phyloP scores from a whole-genome alignment of 2,797 vertebrate species.

The Lepilemur ruficaudatus region DNA sequence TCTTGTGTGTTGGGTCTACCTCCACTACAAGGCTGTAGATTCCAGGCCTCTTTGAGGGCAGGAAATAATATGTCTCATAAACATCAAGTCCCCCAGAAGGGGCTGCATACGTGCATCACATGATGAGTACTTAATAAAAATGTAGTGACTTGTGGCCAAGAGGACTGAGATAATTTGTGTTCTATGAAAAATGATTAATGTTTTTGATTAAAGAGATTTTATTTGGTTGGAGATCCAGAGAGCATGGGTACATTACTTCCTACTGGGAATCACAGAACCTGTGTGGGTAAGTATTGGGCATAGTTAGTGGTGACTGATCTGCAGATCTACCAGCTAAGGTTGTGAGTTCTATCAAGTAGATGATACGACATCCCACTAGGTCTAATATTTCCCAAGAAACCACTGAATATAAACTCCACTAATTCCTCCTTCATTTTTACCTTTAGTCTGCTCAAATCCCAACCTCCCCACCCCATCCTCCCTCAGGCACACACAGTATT shows the following conservation, averaged over 20 bases:
- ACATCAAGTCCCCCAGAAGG: not conserved
- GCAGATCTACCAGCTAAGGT: not conserved
- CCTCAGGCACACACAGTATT: not conserved
- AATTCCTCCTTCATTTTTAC: not conserved
- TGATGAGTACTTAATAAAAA: not conserved
- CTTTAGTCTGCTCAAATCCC: not conserved
- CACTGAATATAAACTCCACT: not conserved
- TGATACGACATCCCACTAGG: fast-evolving
- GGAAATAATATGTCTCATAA: not conserved
- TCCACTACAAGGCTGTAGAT: not conserved
- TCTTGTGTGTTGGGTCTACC: not conserved
- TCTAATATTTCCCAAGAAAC: not conserved
- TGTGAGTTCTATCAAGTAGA: not conserved
- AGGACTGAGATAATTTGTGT: not conserved
- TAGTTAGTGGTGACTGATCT: not conserved
- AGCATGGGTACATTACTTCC: not conserved
- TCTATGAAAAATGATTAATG: not conserved
- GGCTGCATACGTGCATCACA: too few species aligned
- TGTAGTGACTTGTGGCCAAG: not conserved
- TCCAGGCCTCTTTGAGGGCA: not conserved
- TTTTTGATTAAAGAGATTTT: not conserved
- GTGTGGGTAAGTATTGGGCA: not conserved
- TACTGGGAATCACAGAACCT: not conserved
- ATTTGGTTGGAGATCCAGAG: not conserved
- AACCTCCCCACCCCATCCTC: not conserved